A percentile compares a stretch with the other conserved stretches of the same genome.
phyloP scores from a whole-genome alignment of 2,113 vertebrate genomes.

The Calidris pugnax region DNA sequence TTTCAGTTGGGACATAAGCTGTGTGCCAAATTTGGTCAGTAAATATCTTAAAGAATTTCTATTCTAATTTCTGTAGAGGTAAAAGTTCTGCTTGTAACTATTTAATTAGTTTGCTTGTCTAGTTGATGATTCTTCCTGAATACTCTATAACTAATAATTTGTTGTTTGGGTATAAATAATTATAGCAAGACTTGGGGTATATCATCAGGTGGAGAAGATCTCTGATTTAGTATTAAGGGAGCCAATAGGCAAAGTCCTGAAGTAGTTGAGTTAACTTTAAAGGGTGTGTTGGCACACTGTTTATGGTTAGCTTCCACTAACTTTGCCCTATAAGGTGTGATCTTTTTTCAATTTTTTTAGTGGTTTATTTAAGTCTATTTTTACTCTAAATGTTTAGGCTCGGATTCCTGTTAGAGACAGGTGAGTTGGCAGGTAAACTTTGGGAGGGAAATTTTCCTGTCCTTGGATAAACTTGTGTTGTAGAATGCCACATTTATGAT shows the following conservation, averaged over 20 bases:
- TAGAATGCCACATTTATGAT: neutral
- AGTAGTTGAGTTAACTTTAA: neutral
- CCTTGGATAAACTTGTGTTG: neutral
- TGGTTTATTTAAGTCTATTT: neutral
- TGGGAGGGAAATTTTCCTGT: neutral
- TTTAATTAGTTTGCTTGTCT: neutral
- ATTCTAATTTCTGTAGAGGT: neutral
- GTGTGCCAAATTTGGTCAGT: neutral
- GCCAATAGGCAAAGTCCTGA: neutral
- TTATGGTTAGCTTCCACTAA: neutral
- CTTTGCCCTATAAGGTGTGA: neutral
- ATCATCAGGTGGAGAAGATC: neutral
- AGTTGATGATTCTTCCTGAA: neutral
- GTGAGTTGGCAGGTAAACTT: neutral
- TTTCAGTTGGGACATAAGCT: neutral
- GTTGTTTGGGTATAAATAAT: neutral
- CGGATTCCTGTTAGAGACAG: neutral
- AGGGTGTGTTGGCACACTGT: neutral
- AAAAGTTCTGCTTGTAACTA: neutral
- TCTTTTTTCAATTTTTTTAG: neutral
- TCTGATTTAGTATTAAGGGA: neutral
- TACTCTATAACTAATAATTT: neutral
- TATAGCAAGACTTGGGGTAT: neutral
- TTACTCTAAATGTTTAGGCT: neutral
- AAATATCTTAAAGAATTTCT: neutral